phyloP scores from a whole-genome alignment of 2,888 invertebrate genomes.

The Patella pellucida region DNA sequence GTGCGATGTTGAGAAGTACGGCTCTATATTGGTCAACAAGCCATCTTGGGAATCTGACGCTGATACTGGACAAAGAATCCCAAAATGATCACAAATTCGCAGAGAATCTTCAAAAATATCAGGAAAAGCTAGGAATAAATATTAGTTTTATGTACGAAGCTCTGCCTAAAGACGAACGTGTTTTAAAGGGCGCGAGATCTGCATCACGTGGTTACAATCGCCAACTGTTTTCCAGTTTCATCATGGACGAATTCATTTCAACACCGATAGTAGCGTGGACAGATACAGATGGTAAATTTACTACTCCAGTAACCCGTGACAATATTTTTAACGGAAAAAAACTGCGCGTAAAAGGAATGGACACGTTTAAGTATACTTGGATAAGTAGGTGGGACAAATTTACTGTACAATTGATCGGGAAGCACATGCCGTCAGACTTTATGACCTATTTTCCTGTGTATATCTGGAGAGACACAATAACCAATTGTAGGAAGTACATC shows the following conservation, averaged over 20 bases:
- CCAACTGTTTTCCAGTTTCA: not conserved
- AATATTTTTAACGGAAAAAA: not conserved
- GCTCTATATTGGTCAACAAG: not conserved
- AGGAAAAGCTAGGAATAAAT: not conserved
- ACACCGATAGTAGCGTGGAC: not conserved
- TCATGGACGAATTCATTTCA: not conserved
- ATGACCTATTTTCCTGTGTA: conserved; percentile 3
- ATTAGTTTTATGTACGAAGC: not conserved
- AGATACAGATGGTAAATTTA: not conserved
- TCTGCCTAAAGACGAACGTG: not conserved
- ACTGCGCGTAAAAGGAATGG: not conserved
- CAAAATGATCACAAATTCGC: not conserved
- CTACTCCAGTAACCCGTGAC: not conserved
- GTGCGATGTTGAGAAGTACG: not conserved
- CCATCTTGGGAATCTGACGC: not conserved
- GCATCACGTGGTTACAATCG: not conserved
- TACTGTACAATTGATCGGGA: not conserved
- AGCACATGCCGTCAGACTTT: not conserved
- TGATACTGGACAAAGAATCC: not conserved
- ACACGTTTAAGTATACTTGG: not conserved
- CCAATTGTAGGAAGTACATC: not conserved
- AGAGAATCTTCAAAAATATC: not conserved
- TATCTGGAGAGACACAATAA: not conserved
- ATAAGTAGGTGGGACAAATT: not conserved
- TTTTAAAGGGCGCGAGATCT: not conserved